Conservation (phyloP, 2,113 vertebrate species). For the Petaurus breviceps region DNA sequence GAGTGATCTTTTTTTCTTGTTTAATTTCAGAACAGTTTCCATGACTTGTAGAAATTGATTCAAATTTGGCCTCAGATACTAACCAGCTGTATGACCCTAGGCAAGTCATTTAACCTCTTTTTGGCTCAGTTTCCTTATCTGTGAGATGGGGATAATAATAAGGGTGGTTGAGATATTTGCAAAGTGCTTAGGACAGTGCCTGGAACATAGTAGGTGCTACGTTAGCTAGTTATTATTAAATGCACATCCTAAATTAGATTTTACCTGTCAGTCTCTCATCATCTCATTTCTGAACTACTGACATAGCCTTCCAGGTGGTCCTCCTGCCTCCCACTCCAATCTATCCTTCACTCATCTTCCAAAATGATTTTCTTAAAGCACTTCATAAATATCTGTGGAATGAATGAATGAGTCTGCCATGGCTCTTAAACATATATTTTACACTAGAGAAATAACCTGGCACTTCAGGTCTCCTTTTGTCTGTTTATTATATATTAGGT, state of each 20-base stretch:
- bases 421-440: neutral
- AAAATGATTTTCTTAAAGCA: neutral
- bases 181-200: neutral
- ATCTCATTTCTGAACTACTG: neutral
- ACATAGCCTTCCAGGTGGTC: neutral
- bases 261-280: neutral
- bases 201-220: neutral
- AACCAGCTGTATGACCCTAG: neutral
- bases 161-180: neutral
- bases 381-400: neutral
- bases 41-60: neutral
- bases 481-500: neutral
- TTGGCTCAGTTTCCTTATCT: neutral
- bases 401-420: neutral
- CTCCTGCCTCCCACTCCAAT: neutral
- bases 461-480: neutral
- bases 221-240: neutral
- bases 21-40: neutral
- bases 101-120: neutral
- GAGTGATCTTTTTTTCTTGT: neutral
- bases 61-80: neutral
- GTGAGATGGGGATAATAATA: neutral
- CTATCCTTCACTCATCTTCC: neutral
- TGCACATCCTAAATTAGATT: neutral
- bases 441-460: neutral